A percentile compares a stretch with the other conserved stretches of the same genome.
These are phyloP conservation scores for Epicauta chinensis DNA, from an alignment of 1,140 invertebrate genomes.

Conservation along the genomic window DNA sequence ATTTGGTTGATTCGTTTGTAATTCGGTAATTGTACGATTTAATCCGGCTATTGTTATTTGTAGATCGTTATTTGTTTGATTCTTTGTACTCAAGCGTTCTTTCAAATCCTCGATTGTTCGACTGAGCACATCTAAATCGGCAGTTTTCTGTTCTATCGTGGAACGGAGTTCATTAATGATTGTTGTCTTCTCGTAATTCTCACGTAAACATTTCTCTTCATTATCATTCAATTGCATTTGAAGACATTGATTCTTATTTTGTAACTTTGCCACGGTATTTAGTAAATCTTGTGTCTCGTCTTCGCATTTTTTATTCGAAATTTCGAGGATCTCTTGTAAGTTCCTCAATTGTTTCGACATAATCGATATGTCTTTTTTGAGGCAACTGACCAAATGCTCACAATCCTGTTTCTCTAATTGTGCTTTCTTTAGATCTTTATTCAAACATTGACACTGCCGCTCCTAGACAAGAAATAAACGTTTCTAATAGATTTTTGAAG, in stretches of 20 bases:
- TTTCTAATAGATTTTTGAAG: not conserved
- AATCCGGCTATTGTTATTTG: too few relatives aligned
- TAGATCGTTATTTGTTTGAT: too few relatives aligned
- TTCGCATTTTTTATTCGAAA: slow-evolving; percentile 26
- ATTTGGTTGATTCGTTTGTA: too few relatives aligned
- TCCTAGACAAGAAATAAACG: slow-evolving; percentile 13
- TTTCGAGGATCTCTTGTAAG: slow-evolving; percentile 31
- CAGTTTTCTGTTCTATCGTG: slow-evolving; percentile 24
- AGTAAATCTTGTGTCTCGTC: slow-evolving; percentile 27
- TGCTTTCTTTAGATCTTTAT: slow-evolving; percentile 25
- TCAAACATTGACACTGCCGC: slow-evolving; percentile 2
- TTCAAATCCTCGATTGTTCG: too few relatives aligned
- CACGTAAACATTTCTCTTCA: slow-evolving; percentile 25
- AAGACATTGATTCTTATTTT: slow-evolving; percentile 24
- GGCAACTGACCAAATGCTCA: slow-evolving; percentile 30
- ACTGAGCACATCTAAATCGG: slow-evolving; percentile 23
- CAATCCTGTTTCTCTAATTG: slow-evolving; percentile 28
- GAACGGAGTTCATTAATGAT: slow-evolving; percentile 29
- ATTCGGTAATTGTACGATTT: too few relatives aligned
- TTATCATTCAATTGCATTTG: slow-evolving; percentile 22
- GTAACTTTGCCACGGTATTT: slow-evolving; percentile 23
- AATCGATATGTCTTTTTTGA: slow-evolving; percentile 31
- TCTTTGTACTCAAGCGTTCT: too few relatives aligned
- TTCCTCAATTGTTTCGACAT: slow-evolving; percentile 31
- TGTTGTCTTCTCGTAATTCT: slow-evolving; percentile 27